A percentile compares a stretch with the other conserved stretches of the same genome.
Evolutionary conservation across 1,140 invertebrate species (phyloP).

Genomic region (Drosophila elegans): DNA sequence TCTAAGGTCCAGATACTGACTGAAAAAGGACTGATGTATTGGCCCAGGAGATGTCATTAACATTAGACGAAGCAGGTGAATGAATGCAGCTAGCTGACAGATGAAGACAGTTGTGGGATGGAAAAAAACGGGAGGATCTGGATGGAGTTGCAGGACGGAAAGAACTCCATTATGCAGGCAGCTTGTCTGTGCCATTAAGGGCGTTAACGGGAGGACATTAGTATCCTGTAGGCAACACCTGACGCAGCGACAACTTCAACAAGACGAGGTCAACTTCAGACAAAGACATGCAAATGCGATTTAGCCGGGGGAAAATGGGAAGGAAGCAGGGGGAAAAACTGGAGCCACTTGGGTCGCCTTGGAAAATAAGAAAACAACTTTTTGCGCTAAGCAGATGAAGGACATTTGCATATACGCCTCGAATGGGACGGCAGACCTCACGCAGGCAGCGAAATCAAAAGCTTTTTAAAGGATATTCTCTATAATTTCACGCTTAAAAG

Average conservation of each 20-base stretch:
- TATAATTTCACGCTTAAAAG: slow-evolving; percentile 72
- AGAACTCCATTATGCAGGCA: slow-evolving; percentile 78
- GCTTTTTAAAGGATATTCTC: slow-evolving; percentile 83
- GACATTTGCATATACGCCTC: slow-evolving; percentile 68
- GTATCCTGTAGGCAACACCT: slow-evolving; percentile 76
- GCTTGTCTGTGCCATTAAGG: slow-evolving; percentile 77
- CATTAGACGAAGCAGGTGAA: slow-evolving; percentile 71
- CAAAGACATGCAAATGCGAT: slow-evolving; percentile 80
- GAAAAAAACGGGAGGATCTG: background rate
- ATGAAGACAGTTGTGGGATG: slow-evolving; percentile 50
- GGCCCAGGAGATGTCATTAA: slow-evolving; percentile 80
- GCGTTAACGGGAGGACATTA: slow-evolving; percentile 74
- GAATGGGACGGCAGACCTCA: slow-evolving; percentile 7
- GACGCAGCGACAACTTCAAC: slow-evolving; percentile 42
- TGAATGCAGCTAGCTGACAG: slow-evolving; percentile 80
- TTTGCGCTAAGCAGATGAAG: slow-evolving; percentile 78
- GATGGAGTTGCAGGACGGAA: slow-evolving; percentile 1
- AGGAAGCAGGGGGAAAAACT: background rate
- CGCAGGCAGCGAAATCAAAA: slow-evolving; percentile 71
- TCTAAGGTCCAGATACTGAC: slow-evolving; percentile 32
- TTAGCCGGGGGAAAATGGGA: background rate
- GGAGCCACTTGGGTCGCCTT: slow-evolving; percentile 48
- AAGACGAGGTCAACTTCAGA: slow-evolving; percentile 74
- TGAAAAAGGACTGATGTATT: slow-evolving; percentile 68
- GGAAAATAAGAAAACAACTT: slow-evolving; percentile 80